Percentiles rank a stretch among this genome's conserved stretches.
phyloP scores from a whole-genome alignment of 1,140 invertebrate genomes.

The Drosophila auraria region DNA sequence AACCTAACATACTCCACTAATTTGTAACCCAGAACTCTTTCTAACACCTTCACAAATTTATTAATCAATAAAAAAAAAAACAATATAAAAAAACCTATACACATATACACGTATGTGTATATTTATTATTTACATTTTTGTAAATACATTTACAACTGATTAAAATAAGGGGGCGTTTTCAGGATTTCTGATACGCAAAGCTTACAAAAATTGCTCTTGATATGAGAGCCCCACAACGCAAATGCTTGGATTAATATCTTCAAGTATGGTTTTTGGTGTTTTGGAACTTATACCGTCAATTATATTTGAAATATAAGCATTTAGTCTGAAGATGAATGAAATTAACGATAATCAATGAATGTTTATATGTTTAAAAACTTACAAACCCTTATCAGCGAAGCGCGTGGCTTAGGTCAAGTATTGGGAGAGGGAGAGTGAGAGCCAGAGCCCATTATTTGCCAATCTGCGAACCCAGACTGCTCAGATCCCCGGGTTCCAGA shows the following conservation, averaged over 20 bases:
- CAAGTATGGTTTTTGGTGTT: not conserved
- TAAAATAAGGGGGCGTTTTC: conserved; percentile 4
- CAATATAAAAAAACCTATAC: no score
- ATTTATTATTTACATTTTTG: not conserved
- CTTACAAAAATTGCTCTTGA: not conserved
- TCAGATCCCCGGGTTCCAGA: not conserved
- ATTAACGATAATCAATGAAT: conserved; percentile 31
- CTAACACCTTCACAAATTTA: no score
- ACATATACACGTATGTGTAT: no score
- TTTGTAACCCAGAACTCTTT: no score
- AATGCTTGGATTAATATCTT: not conserved
- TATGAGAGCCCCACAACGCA: not conserved
- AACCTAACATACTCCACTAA: no score
- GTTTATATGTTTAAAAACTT: conserved; percentile 3
- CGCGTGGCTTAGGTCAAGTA: conserved; percentile 60
- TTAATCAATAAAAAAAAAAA: no score
- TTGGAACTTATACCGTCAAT: not conserved
- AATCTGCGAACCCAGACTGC: conserved; percentile 7
- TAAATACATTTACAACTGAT: not conserved
- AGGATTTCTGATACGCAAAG: conserved; percentile 1
- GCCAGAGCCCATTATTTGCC: not conserved
- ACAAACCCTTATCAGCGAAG: conserved; percentile 33
- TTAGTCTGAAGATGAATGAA: conserved; percentile 19
- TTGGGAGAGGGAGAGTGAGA: conserved; percentile 11
- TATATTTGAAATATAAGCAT: not conserved